Conservation (phyloP, 1,140 invertebrate species). For the Hydropsyche tenuis region DNA sequence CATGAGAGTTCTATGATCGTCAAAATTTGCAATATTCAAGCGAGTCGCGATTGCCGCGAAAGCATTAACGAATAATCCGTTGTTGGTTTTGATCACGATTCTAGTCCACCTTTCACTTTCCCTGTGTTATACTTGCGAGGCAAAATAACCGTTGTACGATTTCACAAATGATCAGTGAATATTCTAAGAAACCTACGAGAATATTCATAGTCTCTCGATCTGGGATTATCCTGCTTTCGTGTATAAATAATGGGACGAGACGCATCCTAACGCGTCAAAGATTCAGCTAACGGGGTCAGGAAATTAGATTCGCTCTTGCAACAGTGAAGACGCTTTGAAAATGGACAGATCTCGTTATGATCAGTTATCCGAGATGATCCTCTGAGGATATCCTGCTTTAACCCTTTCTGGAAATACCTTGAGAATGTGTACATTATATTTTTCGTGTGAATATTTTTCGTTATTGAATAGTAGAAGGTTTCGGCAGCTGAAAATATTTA, state of each 20-base stretch:
- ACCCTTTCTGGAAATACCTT: no score
- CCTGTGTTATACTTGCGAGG: not conserved
- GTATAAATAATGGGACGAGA: not conserved
- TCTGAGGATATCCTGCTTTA: not conserved
- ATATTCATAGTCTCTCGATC: no score
- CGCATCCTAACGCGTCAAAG: not conserved
- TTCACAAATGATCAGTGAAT: no score
- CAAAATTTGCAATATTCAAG: not conserved
- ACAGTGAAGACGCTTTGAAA: constrained; percentile 15
- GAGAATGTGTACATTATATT: no score
- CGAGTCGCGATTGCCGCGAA: not conserved
- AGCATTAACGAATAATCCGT: constrained; percentile 19
- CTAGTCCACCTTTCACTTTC: not conserved
- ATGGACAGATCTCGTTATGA: constrained; percentile 28
- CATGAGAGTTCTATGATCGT: not conserved
- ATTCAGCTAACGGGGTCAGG: constrained; percentile 20
- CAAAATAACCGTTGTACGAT: no score
- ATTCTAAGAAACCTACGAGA: no score
- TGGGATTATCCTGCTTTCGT: no score
- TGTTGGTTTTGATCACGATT: not conserved
- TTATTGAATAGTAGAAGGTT: no score
- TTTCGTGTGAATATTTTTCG: no score
- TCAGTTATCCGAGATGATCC: constrained; percentile 19
- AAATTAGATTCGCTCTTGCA: constrained; percentile 28
- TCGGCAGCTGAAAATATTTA: no score